phyloP scores from a whole-genome alignment of 2,797 vertebrate species.

The Bucorvus abyssinicus region DNA sequence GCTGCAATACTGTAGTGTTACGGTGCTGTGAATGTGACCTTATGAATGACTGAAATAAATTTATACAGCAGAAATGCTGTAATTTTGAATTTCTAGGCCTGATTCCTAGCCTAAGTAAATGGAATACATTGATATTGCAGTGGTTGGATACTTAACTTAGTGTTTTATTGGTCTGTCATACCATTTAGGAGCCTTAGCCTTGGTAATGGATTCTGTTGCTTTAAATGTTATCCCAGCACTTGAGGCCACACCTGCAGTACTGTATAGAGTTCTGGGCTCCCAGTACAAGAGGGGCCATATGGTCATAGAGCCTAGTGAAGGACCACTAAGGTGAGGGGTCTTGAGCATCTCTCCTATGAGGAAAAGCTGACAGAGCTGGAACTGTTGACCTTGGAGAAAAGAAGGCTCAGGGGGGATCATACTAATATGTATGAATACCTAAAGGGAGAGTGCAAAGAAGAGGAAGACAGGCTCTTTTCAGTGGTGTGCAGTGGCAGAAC shows the following conservation, averaged over 20 bases:
- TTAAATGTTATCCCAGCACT: not conserved
- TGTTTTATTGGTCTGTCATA: not conserved
- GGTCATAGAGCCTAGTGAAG: not conserved
- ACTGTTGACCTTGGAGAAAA: not conserved
- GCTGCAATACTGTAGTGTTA: not conserved
- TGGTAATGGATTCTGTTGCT: not conserved
- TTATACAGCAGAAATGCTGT: not conserved
- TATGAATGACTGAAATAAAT: not conserved
- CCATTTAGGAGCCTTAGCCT: not conserved
- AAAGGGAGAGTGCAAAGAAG: not conserved
- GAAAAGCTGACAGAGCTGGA: not conserved
- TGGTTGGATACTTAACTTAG: not conserved
- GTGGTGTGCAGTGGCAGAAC: not conserved
- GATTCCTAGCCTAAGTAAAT: not conserved
- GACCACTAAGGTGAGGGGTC: not conserved
- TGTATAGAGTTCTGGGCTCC: not conserved
- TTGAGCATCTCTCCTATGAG: not conserved
- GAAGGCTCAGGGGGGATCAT: rapidly evolving
- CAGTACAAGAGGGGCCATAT: not conserved
- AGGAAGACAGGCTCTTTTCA: not conserved
- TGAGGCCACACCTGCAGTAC: not conserved
- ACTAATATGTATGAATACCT: not conserved
- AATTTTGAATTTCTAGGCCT: not conserved
- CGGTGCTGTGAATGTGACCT: not conserved
- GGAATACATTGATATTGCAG: not conserved